Percentiles rank a stretch among this genome's conserved stretches.
Evolutionary conservation across 64 coral and sea anemone species (phyloP).

Genomic region (Actinia equina): DNA sequence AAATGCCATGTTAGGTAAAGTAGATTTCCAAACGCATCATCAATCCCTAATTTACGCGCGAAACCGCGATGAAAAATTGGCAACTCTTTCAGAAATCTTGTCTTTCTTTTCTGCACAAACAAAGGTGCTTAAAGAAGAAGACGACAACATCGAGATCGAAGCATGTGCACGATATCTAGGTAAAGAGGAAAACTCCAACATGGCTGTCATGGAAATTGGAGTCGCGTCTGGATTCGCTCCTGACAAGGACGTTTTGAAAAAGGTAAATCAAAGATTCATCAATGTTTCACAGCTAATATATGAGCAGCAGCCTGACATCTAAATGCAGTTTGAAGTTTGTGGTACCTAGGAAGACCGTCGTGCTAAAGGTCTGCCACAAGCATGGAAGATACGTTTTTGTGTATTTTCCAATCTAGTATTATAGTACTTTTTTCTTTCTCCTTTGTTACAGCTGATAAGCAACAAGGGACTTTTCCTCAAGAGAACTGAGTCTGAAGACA

Average conservation of each 20-base stretch:
- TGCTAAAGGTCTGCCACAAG: too few relatives aligned
- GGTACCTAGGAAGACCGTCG: too few relatives aligned
- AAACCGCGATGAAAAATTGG: neutral
- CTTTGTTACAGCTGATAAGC: constrained; percentile 45
- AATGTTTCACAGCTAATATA: neutral
- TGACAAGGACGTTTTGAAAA: constrained; percentile 53
- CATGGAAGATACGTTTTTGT: too few relatives aligned
- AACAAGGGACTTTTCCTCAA: constrained; percentile 52
- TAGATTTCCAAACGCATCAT: too few relatives aligned
- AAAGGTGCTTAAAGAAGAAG: constrained; percentile 36
- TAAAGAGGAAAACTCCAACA: constrained; percentile 51
- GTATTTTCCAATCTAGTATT: neutral
- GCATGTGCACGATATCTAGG: constrained; percentile 76
- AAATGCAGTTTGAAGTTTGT: too few relatives aligned
- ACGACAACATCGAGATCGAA: constrained; percentile 45
- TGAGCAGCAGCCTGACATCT: too few relatives aligned
- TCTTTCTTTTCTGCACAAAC: neutral
- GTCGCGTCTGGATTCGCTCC: constrained; percentile 71
- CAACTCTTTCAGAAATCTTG: neutral
- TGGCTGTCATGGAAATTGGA: constrained; percentile 83
- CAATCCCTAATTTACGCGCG: neutral
- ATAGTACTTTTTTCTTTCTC: neutral
- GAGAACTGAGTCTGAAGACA: constrained; percentile 59
- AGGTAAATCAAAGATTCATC: constrained; percentile 24
- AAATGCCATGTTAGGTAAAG: too few relatives aligned